Conservation (phyloP, 2,797 vertebrate species). For the Sebastes steindachneri region DNA sequence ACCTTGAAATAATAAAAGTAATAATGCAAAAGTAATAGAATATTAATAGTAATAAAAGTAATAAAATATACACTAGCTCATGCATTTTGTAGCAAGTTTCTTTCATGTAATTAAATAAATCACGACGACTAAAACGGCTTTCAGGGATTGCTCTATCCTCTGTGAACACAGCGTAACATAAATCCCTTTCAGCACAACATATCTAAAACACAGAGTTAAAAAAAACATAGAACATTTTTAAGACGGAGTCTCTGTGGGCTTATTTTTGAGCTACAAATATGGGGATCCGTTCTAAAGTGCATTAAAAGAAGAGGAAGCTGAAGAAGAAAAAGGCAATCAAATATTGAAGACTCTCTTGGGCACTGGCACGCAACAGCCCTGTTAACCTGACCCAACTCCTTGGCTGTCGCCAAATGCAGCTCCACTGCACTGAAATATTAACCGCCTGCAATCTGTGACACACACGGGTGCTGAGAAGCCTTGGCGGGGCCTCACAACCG, state of each 20-base stretch:
- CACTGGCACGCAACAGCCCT: constrained; percentile 66
- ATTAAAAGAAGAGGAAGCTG: constrained; percentile 56
- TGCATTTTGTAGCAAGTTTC: constrained; percentile 2
- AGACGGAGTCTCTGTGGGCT: background rate
- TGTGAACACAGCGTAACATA: background rate
- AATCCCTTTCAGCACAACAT: background rate
- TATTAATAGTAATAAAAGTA: background rate
- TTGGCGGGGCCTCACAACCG: background rate
- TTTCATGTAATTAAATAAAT: background rate
- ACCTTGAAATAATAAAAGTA: background rate
- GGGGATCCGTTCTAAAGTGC: constrained; percentile 35
- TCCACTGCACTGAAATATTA: constrained; percentile 77
- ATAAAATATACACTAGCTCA: background rate
- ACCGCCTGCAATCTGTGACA: constrained; percentile 69
- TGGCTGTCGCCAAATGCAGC: constrained; percentile 69
- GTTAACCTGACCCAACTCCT: constrained; percentile 68
- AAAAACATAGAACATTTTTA: background rate
- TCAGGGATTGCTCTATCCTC: background rate
- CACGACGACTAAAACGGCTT: background rate
- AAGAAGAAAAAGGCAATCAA: constrained; percentile 60
- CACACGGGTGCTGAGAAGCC: constrained; percentile 34
- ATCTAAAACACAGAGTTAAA: background rate
- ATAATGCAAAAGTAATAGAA: background rate
- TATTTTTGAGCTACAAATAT: constrained; percentile 35
- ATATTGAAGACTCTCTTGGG: constrained; percentile 76